Base-by-base conservation (phyloP, 23 tunicate species). In the Trididemnum clinides region DNA sequence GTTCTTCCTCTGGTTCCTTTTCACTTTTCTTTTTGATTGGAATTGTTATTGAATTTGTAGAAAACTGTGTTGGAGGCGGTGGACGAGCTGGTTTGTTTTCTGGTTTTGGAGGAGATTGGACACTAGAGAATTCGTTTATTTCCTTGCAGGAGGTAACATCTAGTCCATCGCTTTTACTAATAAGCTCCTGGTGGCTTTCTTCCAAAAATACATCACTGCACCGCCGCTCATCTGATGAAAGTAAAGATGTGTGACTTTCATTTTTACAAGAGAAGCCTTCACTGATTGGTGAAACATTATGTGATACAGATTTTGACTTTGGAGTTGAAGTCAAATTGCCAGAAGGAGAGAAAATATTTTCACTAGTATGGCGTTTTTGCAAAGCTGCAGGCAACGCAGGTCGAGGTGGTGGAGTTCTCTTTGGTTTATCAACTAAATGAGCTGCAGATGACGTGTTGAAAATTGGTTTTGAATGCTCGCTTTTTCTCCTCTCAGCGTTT, bases 371-470 rank as follows among this genome's bases (percentile, higher is more conserved):
- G 38, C 89, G 83, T 1, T 51, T 51, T 72, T 64, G 73, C 33
- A 87, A 10, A 1, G 65, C 85, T 29, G 79, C 2, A 1, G 90
- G 90, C 12, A 78, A 23, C 0, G 84, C 57, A 33, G 90, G 90
- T 18, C 90, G 64, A n/a, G 90, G 90, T 64, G 90, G 90, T 20
- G 90, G 90, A 25, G 57, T 63, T 20, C 66, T 59, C 23, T 63
- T 76, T 10, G 89, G 69, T 64, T 77, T 85, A 22, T 57, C 83
- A 27, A 36, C 26, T 10, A 65, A 29, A 2, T 26, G 10, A 7
- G 25, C 66, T 19, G 25, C 27, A 3, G 21, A 12, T 59, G 66
- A 5, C 22, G 20, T 59, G 25, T n/a, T 59, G 23, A 28, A n/a
- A 59, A 44, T 10, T 7, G 54, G 54, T 44, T 44, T 44, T 44